These are phyloP conservation scores for Trissonchulus sp. DNA, from an alignment of 2,888 invertebrate species.

Conservation along the genomic window DNA sequence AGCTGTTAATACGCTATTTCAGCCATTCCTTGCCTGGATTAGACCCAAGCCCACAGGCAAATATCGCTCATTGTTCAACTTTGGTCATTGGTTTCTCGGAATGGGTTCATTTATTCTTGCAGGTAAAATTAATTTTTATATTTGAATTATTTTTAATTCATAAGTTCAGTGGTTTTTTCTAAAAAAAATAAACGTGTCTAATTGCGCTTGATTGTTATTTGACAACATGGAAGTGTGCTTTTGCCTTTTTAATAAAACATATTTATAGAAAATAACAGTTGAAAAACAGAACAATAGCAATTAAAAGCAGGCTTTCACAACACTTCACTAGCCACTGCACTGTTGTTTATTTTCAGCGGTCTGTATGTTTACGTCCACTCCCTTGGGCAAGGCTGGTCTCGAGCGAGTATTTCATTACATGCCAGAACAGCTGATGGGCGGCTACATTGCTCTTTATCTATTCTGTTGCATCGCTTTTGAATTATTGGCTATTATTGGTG, in stretches of 20 bases:
- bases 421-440: conserved; percentile 23
- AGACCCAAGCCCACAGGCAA: neutral
- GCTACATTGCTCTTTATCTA: conserved; percentile 22
- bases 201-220: no score
- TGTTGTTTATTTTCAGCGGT: conserved; percentile 23
- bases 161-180: neutral
- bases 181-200: neutral
- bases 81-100: conserved; percentile 26
- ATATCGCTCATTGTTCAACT: conserved; percentile 27
- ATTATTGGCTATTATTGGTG: neutral
- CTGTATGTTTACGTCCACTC: conserved; percentile 14
- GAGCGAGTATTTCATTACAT: neutral
- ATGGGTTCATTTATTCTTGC: conserved; percentile 17
- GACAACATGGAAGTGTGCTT: no score
- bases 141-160: neutral
- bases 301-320: no score
- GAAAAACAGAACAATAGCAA: neutral
- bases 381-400: conserved; percentile 26
- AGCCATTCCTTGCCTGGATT: conserved; percentile 18
- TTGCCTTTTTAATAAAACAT: neutral
- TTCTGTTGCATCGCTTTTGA: conserved; percentile 18
- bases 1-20: no score
- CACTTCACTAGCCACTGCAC: no score
- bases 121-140: neutral
- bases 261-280: neutral